Base-by-base conservation (phyloP, 2,113 vertebrate species). In the Picathartes gymnocephalus region DNA sequence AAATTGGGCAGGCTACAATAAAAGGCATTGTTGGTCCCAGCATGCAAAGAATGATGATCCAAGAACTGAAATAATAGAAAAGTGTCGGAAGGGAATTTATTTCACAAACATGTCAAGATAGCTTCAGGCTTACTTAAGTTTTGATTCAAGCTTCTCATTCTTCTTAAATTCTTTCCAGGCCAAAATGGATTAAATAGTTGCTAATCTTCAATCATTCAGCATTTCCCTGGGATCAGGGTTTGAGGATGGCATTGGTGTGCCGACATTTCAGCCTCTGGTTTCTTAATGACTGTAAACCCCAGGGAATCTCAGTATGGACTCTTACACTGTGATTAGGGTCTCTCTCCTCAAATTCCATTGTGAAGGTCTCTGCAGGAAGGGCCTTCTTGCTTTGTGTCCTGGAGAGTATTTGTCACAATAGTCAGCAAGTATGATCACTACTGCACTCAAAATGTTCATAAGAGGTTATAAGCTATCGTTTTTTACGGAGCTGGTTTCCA, bases 41-140 rank as follows among this genome's bases (percentile, higher is more conserved):
- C 94, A 81, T 90, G 95, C 90, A 93, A 96, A 96, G 93, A 96
- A 96, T 96, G 95, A 96, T 90, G 92, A 93, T 96, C 92, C 93
- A 96, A 92, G 94, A 93, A 68, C 77, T 4, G n/a, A 92, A 96
- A 96, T 96, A 96, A 96, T 96, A 92, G 93, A 73, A 88, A 92
- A 93, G 92, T 94, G 90, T 96, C 9, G 1, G 45, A 80, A 92
- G 68, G 82, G 93, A 96, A 96, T 96, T 96, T 74, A 81, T 78
- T 93, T 93, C 88, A 62, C 71, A 96, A 95, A 96, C 60, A 88
- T 90, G 58, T 91, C 81, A 94, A 78, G 95, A 87, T 91, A 90
- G 92, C 94, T 93, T 88, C 57, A 92, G 94, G 94, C 93, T 94
- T 92, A 92, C 65, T 86, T 44, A 53, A 86, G 56, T 88, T 95